Base-by-base conservation (phyloP, 64 coral and sea anemone species). In the Astreopora myriophthalma region DNA sequence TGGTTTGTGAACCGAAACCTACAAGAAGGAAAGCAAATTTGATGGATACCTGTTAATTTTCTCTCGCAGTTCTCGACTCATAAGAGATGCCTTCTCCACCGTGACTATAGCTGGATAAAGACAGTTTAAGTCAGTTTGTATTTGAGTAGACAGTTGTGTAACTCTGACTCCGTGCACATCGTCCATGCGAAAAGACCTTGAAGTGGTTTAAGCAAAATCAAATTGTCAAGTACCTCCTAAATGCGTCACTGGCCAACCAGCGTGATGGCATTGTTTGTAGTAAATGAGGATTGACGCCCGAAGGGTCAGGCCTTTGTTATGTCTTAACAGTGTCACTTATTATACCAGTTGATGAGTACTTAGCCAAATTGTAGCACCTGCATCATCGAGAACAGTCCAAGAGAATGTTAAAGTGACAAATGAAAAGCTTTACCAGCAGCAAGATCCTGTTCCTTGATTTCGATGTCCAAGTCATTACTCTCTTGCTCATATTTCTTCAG, bases 401-500 rank as follows among this genome's bases (percentile, higher is more conserved):
- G 3, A 64, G 1, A 8, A 37, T 34, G 5, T 34, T 20, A n/a
- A 23, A n/a, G 34, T 23, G 22, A 83, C 12, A 42, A 14, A 78
- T 48, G 13, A 48, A 57, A 24, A 38, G 22, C n/a, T 33, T 62
- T 82, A 96, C 94, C 94, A 69, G 85, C 67, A 70, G 85, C 25
- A 68, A 74, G 67, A 7, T 96, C 94, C 31, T 77, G 88, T 70
- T 96, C 68, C 17, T 52, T 44, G 13, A 96, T 86, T 46, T 89
- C 57, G 40, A 66, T 67, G 57, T 83, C 79, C 29, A 83, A 23
- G 17, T 83, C 79, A 0, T 22, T 42, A 72, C 73, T 94, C 62
- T 92, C 85, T 57, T 71, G 81, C 58, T 96, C 62, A 58, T 61
- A 86, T 17, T 88, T 46, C 23, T 96, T 69, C 26, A 96, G 74